Percentiles rank a stretch among this genome's conserved stretches.
These are phyloP conservation scores for Poeciliopsis retropinna DNA, from an alignment of 2,113 vertebrate species.

Conservation along the genomic window DNA sequence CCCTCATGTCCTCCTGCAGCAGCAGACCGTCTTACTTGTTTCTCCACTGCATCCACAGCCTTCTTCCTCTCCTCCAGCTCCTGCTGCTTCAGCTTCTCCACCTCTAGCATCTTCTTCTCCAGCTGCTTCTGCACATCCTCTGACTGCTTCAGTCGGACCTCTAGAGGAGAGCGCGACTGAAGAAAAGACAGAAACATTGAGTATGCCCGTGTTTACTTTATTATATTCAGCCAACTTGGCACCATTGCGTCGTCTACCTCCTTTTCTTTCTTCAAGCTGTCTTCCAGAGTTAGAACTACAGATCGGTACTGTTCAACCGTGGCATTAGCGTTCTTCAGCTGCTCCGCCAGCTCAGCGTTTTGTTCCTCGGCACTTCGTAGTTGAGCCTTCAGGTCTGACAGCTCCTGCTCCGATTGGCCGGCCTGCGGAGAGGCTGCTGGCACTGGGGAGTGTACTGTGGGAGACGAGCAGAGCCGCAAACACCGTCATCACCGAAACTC, in stretches of 20 bases:
- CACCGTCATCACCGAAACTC: neutral
- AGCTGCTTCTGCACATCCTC: slow-evolving; percentile 90
- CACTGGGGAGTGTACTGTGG: slow-evolving; percentile 47
- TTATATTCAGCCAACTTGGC: neutral
- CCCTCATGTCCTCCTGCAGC: too few species aligned
- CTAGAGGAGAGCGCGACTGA: slow-evolving; percentile 82
- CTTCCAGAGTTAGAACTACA: slow-evolving; percentile 92
- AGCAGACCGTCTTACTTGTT: slow-evolving; percentile 78
- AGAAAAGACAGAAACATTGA: neutral
- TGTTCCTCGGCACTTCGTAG: slow-evolving; percentile 88
- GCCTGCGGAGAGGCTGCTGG: slow-evolving; percentile 50
- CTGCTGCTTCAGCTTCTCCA: slow-evolving; percentile 90
- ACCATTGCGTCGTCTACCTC: slow-evolving; percentile 76
- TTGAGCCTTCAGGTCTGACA: slow-evolving; percentile 84
- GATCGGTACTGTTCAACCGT: slow-evolving; percentile 91
- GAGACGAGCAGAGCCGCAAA: neutral
- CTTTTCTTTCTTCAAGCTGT: slow-evolving; percentile 94
- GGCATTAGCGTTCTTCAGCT: slow-evolving; percentile 86
- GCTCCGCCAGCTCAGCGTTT: slow-evolving; percentile 86
- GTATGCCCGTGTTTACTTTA: neutral
- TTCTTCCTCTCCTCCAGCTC: slow-evolving; percentile 89
- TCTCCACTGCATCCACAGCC: slow-evolving; percentile 87
- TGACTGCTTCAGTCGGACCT: slow-evolving; percentile 87
- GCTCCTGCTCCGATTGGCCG: slow-evolving; percentile 76
- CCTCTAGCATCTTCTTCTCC: slow-evolving; percentile 90